A percentile compares a stretch with the other conserved stretches of the same genome.
Conservation (phyloP, 2,797 vertebrate species). For the Gila robusta region DNA sequence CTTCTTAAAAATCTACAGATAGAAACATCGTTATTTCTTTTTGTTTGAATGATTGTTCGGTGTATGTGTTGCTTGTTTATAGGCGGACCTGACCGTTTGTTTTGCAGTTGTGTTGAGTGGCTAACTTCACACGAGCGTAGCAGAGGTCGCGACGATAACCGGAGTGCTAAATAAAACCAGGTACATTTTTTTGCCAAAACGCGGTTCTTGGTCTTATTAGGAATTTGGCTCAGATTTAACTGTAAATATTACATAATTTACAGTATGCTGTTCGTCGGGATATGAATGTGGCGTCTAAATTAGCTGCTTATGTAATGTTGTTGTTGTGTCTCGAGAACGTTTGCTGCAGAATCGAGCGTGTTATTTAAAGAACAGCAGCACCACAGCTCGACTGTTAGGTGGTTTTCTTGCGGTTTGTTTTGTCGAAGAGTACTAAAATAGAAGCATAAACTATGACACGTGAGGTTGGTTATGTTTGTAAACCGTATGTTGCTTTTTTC, state of each 20-base stretch:
- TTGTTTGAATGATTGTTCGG: not conserved
- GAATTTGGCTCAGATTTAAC: not conserved
- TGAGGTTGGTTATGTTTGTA: not conserved
- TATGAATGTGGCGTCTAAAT: not conserved
- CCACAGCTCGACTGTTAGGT: not conserved
- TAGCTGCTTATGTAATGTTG: constrained; percentile 32
- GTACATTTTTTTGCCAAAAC: not conserved
- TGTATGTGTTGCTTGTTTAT: not conserved
- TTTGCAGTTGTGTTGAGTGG: constrained; percentile 12
- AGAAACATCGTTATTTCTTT: not conserved
- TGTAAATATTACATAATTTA: not conserved
- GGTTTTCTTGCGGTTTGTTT: not conserved
- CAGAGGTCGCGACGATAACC: constrained; percentile 40
- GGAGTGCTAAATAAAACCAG: constrained; percentile 18
- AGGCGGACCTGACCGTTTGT: constrained; percentile 6
- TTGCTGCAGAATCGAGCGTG: constrained; percentile 1
- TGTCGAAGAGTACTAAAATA: not conserved
- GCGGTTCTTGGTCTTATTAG: not conserved
- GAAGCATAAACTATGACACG: not conserved
- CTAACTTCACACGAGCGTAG: constrained; percentile 3
- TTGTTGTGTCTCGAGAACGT: constrained; percentile 13
- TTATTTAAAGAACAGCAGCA: constrained; percentile 3
- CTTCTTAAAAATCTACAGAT: not conserved
- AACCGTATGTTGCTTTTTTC: not conserved
- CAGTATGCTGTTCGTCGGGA: not conserved